phyloP scores from a whole-genome alignment of 2,888 invertebrate species.

The Gymnoscelis rufifasciata region DNA sequence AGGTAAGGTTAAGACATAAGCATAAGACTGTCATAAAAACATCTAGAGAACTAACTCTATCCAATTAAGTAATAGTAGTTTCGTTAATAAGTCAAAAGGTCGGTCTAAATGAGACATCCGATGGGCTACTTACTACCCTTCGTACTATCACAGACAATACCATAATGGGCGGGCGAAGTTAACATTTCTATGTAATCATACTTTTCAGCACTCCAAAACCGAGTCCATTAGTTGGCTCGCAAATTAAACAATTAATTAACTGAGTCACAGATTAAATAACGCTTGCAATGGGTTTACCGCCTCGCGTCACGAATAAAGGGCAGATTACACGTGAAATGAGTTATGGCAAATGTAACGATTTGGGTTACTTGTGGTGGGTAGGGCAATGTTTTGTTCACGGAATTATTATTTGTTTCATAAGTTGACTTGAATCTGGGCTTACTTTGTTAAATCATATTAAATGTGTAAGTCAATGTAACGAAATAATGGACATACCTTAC shows the following conservation, averaged over 20 bases:
- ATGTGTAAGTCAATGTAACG: no score
- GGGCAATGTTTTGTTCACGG: background rate
- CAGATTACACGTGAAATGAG: constrained; percentile 38
- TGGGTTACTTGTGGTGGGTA: constrained; percentile 5
- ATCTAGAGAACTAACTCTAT: no score
- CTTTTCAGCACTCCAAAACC: background rate
- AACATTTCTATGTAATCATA: constrained; percentile 1
- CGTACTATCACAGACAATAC: no score
- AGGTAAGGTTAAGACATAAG: no score
- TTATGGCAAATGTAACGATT: constrained; percentile 24
- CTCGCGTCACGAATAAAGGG: constrained; percentile 39
- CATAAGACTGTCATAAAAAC: no score
- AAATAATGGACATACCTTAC: no score
- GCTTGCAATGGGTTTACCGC: constrained; percentile 42
- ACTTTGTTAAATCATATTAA: no score
- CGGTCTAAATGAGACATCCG: no score
- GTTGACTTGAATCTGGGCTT: no score
- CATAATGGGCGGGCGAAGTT: background rate
- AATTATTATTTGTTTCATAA: background rate
- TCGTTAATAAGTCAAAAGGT: no score
- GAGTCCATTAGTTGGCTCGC: constrained; percentile 27
- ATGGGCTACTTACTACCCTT: no score
- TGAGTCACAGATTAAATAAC: constrained; percentile 2
- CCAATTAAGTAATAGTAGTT: no score
- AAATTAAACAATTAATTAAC: constrained; percentile 63